A percentile compares a stretch with the other conserved stretches of the same genome.
These are phyloP conservation scores for Borostomias antarcticus DNA, from an alignment of 2,797 vertebrate species.

Conservation along the genomic window DNA sequence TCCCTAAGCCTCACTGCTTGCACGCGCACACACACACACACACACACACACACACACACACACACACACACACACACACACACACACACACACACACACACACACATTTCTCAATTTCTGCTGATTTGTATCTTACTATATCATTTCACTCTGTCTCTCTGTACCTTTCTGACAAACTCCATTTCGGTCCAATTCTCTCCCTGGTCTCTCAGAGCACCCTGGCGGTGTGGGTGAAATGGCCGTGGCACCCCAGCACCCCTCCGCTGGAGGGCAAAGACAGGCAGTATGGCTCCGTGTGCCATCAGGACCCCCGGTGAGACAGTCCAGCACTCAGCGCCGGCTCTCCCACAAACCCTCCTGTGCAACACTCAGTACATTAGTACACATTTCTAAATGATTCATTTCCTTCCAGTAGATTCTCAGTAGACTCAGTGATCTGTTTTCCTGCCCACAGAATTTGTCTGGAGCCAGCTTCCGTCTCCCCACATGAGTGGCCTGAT, in stretches of 20 bases:
- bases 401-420: too few relatives aligned
- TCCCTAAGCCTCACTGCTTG: conserved; percentile 13
- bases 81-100: too few relatives aligned
- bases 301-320: conserved; percentile 92
- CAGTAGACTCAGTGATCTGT: too few relatives aligned
- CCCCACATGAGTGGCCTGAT: conserved; percentile 96
- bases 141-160: not conserved
- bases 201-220: conserved; percentile 91
- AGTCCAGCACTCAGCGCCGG: not conserved
- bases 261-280: conserved; percentile 79
- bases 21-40: not conserved
- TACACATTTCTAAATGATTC: not conserved
- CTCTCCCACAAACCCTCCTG: not conserved
- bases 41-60: not conserved
- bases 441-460: conserved; percentile 83
- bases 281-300: conserved; percentile 91
- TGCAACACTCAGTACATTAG: not conserved
- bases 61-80: not conserved
- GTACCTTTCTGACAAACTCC: not conserved
- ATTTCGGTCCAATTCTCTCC: not conserved
- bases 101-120: not conserved
- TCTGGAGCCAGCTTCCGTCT: conserved; percentile 92
- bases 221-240: conserved; percentile 98
- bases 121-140: not conserved
- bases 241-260: conserved; percentile 84